Percentiles rank a stretch among this genome's conserved stretches.
Conservation (phyloP, 2,797 vertebrate species). For the Nannoperca australis region DNA sequence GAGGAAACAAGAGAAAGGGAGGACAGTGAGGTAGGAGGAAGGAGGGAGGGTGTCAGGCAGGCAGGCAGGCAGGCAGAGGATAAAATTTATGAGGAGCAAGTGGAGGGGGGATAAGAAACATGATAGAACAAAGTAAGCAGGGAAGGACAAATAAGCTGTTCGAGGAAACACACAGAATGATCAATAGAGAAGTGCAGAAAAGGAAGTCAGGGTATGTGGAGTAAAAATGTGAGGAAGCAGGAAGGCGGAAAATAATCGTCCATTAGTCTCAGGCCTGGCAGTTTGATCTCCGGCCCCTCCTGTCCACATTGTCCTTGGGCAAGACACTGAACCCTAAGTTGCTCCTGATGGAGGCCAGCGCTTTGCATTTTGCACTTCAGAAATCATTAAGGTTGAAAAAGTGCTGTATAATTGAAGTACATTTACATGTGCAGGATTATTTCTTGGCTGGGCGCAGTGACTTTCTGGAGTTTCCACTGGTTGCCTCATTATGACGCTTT, state of each 20-base stretch:
- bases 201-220: constrained; percentile 12
- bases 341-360: too few species aligned
- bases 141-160: constrained; percentile 64
- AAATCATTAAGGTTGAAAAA: too few species aligned
- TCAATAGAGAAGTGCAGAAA: constrained; percentile 56
- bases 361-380: too few species aligned
- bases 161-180: constrained; percentile 61
- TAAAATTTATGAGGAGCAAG: constrained; percentile 59
- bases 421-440: background rate
- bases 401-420: too few species aligned
- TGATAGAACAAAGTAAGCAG: constrained; percentile 64
- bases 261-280: background rate
- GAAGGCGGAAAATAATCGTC: background rate
- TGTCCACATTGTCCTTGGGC: background rate
- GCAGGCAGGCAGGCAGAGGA: constrained; percentile 18
- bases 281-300: background rate
- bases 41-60: constrained; percentile 19
- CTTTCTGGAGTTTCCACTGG: background rate
- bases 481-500: background rate
- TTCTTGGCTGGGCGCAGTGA: background rate
- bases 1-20: constrained; percentile 20
- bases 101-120: constrained; percentile 41
- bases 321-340: background rate
- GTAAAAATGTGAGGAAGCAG: background rate
- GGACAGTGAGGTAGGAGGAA: background rate